A percentile compares a stretch with the other conserved stretches of the same genome.
These are phyloP conservation scores for Uropetala carovei DNA, from an alignment of 2,888 invertebrate genomes.

Conservation along the genomic window DNA sequence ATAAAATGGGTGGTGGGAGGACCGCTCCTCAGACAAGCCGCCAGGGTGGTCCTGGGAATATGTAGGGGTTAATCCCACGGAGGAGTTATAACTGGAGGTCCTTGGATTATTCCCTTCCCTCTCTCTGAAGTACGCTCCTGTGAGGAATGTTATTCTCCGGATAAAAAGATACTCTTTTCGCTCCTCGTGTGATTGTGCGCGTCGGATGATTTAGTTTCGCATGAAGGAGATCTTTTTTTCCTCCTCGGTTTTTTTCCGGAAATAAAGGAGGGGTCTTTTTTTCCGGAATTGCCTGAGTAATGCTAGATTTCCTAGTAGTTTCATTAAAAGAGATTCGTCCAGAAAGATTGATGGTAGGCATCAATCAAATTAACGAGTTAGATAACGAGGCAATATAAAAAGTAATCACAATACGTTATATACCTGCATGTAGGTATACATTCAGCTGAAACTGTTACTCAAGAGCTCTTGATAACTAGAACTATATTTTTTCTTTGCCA, in stretches of 20 bases:
- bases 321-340: too few relatives aligned
- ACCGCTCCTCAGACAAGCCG: not conserved
- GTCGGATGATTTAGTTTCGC: constrained; percentile 34
- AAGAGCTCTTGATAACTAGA: too few relatives aligned
- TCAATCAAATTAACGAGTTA: too few relatives aligned
- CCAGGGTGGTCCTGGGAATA: not conserved
- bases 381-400: too few relatives aligned
- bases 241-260: not conserved
- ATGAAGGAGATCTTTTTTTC: not conserved
- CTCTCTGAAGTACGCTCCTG: constrained; percentile 34
- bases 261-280: not conserved
- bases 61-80: constrained; percentile 11
- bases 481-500: too few relatives aligned
- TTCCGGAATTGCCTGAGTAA: not conserved
- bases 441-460: too few relatives aligned
- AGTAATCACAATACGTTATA: too few relatives aligned
- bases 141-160: constrained; percentile 33
- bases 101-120: not conserved
- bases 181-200: constrained; percentile 17
- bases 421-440: too few relatives aligned
- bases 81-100: constrained; percentile 40
- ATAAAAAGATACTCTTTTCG: constrained; percentile 28
- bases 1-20: too few relatives aligned
- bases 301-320: too few relatives aligned
- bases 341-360: too few relatives aligned